Conservation (phyloP, 2,888 invertebrate genomes). For the Embidobia sp. region DNA sequence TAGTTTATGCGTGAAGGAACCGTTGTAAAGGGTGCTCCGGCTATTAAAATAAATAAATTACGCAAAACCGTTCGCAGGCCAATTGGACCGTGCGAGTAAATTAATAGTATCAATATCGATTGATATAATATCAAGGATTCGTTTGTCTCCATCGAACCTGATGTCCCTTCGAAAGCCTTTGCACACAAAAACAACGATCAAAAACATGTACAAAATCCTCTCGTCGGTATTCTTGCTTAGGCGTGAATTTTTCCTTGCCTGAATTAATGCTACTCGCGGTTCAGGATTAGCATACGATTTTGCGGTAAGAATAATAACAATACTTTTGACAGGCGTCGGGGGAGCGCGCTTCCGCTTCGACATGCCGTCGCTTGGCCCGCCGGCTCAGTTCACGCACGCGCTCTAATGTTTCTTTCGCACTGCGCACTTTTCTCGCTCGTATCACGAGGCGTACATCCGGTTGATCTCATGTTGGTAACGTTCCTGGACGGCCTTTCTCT, state of each 20-base stretch:
- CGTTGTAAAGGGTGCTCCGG: no score
- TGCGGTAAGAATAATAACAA: constrained; percentile 36
- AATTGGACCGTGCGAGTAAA: constrained; percentile 17
- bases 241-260: constrained; percentile 24
- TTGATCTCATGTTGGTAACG: constrained; percentile 96
- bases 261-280: constrained; percentile 12
- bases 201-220: constrained; percentile 46
- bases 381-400: background rate
- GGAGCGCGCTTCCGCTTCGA: background rate
- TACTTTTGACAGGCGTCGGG: constrained; percentile 27
- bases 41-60: constrained; percentile 26
- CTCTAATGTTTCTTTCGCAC: constrained; percentile 31
- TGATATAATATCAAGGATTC: constrained; percentile 20
- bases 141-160: constrained; percentile 7
- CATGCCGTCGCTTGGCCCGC: background rate
- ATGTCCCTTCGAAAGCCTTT: constrained; percentile 17
- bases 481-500: constrained; percentile 97
- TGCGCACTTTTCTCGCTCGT: constrained; percentile 57
- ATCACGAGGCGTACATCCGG: constrained; percentile 92
- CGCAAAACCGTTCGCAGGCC: constrained; percentile 5
- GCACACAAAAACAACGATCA: constrained; percentile 48
- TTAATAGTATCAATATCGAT: constrained; percentile 25
- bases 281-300: constrained; percentile 33
- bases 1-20: no score
- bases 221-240: constrained; percentile 25